Evolutionary conservation across 2,113 vertebrate species (phyloP).

Genomic region (Perognathus longimembris): DNA sequence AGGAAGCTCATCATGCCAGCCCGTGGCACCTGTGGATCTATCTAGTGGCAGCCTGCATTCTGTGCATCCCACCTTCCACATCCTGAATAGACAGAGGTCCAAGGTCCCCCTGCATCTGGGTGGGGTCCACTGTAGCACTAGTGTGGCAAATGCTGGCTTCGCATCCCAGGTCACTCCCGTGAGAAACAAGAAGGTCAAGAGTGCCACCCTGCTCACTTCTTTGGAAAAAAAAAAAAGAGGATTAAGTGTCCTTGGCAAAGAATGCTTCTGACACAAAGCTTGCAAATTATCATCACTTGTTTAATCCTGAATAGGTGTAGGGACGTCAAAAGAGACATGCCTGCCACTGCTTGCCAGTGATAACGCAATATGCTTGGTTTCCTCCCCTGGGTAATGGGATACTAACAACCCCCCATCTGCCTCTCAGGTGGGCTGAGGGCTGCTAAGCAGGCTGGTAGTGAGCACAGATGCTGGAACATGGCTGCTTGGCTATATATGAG

Average conservation of each 20-base stretch:
- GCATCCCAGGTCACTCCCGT: not conserved
- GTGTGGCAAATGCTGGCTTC: not conserved
- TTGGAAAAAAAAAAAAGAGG: not conserved
- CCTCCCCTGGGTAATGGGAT: not conserved
- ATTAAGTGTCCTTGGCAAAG: slow-evolving; percentile 22
- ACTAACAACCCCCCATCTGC: no score
- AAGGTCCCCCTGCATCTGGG: not conserved
- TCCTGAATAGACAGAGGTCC: rapidly evolving
- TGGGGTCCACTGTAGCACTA: no score
- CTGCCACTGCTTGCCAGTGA: not conserved
- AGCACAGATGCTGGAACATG: not conserved
- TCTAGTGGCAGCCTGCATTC: not conserved
- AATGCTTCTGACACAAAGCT: not conserved
- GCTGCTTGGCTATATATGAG: not conserved
- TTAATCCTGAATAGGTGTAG: not conserved
- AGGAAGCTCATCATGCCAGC: not conserved
- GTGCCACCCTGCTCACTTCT: not conserved
- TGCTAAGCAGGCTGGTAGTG: not conserved
- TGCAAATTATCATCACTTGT: not conserved
- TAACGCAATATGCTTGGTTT: not conserved
- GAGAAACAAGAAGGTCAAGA: not conserved
- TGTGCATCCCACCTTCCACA: not conserved
- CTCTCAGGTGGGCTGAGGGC: not conserved
- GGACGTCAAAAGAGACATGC: not conserved
- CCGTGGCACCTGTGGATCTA: not conserved